A percentile compares a stretch with the other conserved stretches of the same genome.
These are phyloP conservation scores for Enteromius treurensis DNA, from an alignment of 2,797 vertebrate species.

Conservation along the genomic window DNA sequence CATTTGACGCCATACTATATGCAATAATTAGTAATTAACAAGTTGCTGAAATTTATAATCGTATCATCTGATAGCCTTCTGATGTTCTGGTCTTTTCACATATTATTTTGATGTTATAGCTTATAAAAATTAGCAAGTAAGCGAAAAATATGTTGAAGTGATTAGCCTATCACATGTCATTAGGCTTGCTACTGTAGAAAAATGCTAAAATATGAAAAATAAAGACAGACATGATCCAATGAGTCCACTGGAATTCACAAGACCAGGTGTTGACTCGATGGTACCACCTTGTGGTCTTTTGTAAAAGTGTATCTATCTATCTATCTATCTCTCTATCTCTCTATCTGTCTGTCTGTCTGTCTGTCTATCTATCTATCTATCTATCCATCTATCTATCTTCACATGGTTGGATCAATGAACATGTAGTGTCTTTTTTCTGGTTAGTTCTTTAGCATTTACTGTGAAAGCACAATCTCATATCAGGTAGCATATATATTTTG, in stretches of 20 bases:
- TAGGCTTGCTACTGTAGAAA: neutral
- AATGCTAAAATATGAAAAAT: neutral
- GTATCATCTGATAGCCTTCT: neutral
- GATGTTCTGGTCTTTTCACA: neutral
- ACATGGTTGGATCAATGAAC: neutral
- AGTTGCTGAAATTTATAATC: no score
- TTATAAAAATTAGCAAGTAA: no score
- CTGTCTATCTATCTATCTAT: no score
- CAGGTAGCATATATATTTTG: neutral
- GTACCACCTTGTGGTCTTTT: slow-evolving; percentile 17
- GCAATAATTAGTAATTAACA: neutral
- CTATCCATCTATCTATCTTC: no score
- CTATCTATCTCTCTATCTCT: no score
- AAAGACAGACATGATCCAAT: neutral
- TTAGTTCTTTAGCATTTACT: neutral
- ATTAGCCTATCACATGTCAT: neutral
- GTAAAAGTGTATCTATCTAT: neutral
- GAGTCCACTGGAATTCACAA: neutral
- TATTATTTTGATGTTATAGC: neutral
- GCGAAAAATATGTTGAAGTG: neutral
- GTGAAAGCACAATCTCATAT: neutral
- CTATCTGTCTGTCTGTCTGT: neutral
- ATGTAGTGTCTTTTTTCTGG: neutral
- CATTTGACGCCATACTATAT: neutral
- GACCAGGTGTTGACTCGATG: neutral